Base-by-base conservation (phyloP, 37 sponge, comb jelly and placozoan genomes). In the Tethya wilhelma region DNA sequence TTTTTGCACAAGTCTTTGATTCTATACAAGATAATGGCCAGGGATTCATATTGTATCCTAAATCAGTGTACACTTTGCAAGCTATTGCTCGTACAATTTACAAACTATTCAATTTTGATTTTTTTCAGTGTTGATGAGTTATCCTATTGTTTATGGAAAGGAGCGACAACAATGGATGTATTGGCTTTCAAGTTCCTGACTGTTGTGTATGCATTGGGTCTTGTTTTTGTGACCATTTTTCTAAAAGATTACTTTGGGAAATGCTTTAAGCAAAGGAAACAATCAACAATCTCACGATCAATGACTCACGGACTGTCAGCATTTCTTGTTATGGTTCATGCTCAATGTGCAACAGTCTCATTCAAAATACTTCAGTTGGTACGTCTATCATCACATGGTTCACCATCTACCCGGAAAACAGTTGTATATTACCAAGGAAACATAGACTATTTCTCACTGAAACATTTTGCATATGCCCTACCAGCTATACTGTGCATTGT, bases 231-330 rank as follows among this genome's bases (percentile, higher is more conserved):
- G n/a, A n/a, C n/a, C n/a, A n/a, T n/a, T n/a, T n/a, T n/a, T n/a
- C n/a, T n/a, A n/a, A n/a, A n/a, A n/a, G n/a, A n/a, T n/a, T n/a
- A n/a, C n/a, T n/a, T n/a, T n/a, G n/a, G n/a, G n/a, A n/a, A n/a
- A n/a, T n/a, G n/a, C n/a, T n/a, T n/a, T n/a, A n/a, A n/a, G n/a
- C n/a, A n/a, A n/a, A n/a, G n/a, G n/a, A n/a, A n/a, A n/a, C n/a
- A n/a, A n/a, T n/a, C n/a, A n/a, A n/a, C n/a, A n/a, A n/a, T n/a
- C n/a, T n/a, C n/a, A n/a, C n/a, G n/a, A n/a, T n/a, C n/a, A n/a
- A n/a, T n/a, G n/a, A n/a, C n/a, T n/a, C n/a, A n/a, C n/a, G 87
- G 87, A 19, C 39, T 87, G 19, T 57, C 81, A 23, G 81, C 87
- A 6, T 74, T 80, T 49, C 23, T 87, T 6, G 75, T 87, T 19